These are phyloP conservation scores for Vanessa atalanta DNA, from an alignment of 1,140 invertebrate genomes.

Conservation along the genomic window DNA sequence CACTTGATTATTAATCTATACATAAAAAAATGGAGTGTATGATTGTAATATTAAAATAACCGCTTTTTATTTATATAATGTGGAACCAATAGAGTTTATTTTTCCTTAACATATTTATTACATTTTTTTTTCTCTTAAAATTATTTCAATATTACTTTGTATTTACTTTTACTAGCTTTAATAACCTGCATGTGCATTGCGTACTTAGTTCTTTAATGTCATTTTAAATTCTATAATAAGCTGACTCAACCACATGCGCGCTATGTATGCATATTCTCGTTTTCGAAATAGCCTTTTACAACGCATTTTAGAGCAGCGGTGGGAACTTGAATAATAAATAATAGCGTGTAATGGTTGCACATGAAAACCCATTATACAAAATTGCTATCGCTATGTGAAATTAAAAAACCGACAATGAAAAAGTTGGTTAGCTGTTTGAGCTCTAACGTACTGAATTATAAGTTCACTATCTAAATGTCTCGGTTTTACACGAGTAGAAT, in stretches of 20 bases:
- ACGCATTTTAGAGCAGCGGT: slow-evolving; percentile 1
- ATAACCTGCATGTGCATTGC: background rate
- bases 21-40: no score
- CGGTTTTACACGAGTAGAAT: no score
- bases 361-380: slow-evolving; percentile 6
- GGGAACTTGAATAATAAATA: slow-evolving; percentile 8
- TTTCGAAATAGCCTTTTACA: slow-evolving; percentile 9
- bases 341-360: slow-evolving; percentile 5
- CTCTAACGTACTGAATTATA: no score
- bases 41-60: no score
- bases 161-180: background rate
- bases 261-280: slow-evolving; percentile 6
- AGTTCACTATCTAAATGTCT: no score
- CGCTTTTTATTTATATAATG: no score
- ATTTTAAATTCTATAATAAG: slow-evolving; percentile 9
- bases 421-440: background rate
- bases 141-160: no score
- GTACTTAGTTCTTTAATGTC: background rate
- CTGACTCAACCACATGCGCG: background rate
- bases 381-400: slow-evolving; percentile 1
- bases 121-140: no score
- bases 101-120: no score
- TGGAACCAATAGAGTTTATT: no score
- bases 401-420: background rate
- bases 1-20: no score